Evolutionary conservation across 92 coral and sea anemone genomes (phyloP), one percentile per base, ranked within the genome.

Genomic region (Bergia sp.): DNA sequence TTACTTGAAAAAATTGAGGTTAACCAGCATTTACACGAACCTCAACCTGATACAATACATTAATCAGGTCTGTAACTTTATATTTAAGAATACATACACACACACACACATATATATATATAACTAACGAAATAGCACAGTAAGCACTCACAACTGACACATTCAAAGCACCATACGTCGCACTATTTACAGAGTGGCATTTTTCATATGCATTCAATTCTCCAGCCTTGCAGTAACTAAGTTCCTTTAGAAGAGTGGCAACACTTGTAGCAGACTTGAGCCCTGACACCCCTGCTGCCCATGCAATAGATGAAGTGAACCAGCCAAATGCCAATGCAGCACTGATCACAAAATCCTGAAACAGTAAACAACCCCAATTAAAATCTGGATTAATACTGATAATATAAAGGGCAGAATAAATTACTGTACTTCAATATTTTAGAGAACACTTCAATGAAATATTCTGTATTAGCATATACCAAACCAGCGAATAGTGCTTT

Each of bases 271-370:
- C 93, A 29, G 91, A 88, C 74, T 93, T 97, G 18, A 97, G 92
- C 4, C 98, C 99, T 10, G 92, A 45, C 84, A 97, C 88, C 7
- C 92, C 99, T 82, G 98, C 89, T 1, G 99, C 98, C 99, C 99
- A 97, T 1, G 99, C 99, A 18, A 91, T 93, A 29, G 99, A 94
- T 5, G 93, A 78, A 40, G 94, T 92, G 73, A 97, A 97, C 99
- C 99, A 97, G 85, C 94, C 96, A 53, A 97, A 88, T 73, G 93
- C 92, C 88, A 91, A 80, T 6, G 92, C 49, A 37, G 92, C 92
- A 53, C 98, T 97, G 50, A 96, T 42, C 0, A 93, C 86, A 93
- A 97, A 97, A 90, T 97, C 99, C 99, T 97, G 72, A 65, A 88
- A 37, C 50, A 7, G 44, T 1, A 89, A 57, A 73, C 29, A 37